Evolutionary conservation across 2,888 invertebrate genomes (phyloP).

Genomic region (Himalopsyche anomala): DNA sequence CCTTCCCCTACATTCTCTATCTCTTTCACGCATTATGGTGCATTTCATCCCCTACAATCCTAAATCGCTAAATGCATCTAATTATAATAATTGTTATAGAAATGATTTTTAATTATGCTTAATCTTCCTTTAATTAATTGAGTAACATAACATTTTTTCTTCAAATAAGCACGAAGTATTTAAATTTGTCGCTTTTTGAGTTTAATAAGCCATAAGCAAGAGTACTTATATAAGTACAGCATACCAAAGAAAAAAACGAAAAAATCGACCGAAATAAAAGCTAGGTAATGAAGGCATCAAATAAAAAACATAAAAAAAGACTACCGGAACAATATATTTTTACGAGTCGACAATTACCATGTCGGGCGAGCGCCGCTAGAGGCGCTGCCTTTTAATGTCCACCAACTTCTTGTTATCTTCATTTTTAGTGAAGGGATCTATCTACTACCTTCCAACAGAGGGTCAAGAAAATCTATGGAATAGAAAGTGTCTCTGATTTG

Average conservation of each 20-base stretch:
- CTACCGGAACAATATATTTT: constrained; percentile 61
- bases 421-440: constrained; percentile 41
- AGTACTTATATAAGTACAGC: background rate
- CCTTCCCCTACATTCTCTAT: too few relatives aligned
- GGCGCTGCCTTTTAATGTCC: constrained; percentile 39
- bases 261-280: background rate
- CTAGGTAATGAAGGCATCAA: constrained; percentile 49
- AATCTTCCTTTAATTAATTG: too few relatives aligned
- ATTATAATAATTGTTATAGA: too few relatives aligned
- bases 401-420: constrained; percentile 38
- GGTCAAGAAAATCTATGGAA: constrained; percentile 43
- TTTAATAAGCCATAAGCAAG: background rate
- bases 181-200: too few relatives aligned
- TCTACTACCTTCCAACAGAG: constrained; percentile 16
- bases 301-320: constrained; percentile 49
- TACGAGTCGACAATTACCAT: constrained; percentile 60
- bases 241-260: background rate
- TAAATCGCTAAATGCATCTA: too few relatives aligned
- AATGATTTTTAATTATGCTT: too few relatives aligned
- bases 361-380: constrained; percentile 44
- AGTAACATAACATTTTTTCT: too few relatives aligned
- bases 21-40: too few relatives aligned
- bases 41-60: too few relatives aligned
- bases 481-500: constrained; percentile 31
- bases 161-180: too few relatives aligned